A percentile compares a stretch with the other conserved stretches of the same genome.
phyloP scores from a whole-genome alignment of 2,113 vertebrate genomes.

The Caranx melampygus region DNA sequence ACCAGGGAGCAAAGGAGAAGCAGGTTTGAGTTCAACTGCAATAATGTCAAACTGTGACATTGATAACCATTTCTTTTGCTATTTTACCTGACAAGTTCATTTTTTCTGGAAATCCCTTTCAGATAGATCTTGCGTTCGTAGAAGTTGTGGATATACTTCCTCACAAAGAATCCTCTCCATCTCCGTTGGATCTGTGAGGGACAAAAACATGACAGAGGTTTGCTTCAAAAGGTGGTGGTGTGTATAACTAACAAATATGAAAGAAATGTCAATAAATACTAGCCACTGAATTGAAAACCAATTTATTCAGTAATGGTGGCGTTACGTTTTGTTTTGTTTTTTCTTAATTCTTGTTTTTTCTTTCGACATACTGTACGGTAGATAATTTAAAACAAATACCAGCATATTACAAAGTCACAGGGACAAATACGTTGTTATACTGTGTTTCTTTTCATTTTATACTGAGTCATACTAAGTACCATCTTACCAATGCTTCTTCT shows the following conservation, averaged over 20 bases:
- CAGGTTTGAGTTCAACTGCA: neutral
- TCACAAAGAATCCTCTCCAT: slow-evolving; percentile 90
- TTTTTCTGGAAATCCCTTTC: slow-evolving; percentile 85
- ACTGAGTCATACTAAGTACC: neutral
- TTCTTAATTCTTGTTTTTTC: neutral
- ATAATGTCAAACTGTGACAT: neutral
- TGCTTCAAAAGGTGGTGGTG: neutral
- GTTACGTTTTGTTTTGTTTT: neutral
- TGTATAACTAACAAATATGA: neutral
- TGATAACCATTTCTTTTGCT: neutral
- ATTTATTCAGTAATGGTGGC: neutral
- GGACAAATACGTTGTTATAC: neutral
- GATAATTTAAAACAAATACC: neutral
- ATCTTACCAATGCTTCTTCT: neutral
- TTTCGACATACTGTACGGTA: neutral
- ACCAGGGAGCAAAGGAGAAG: neutral
- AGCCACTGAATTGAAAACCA: neutral
- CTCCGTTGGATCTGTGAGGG: slow-evolving; percentile 89
- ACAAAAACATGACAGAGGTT: slow-evolving; percentile 52
- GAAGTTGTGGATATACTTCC: slow-evolving; percentile 92
- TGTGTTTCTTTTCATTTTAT: neutral
- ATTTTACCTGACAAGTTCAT: slow-evolving; percentile 89
- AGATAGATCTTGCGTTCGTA: slow-evolving; percentile 90
- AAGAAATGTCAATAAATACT: neutral
- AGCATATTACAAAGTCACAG: neutral